Conservation (phyloP, 2,888 invertebrate genomes). For the Stenodema calcarata region DNA sequence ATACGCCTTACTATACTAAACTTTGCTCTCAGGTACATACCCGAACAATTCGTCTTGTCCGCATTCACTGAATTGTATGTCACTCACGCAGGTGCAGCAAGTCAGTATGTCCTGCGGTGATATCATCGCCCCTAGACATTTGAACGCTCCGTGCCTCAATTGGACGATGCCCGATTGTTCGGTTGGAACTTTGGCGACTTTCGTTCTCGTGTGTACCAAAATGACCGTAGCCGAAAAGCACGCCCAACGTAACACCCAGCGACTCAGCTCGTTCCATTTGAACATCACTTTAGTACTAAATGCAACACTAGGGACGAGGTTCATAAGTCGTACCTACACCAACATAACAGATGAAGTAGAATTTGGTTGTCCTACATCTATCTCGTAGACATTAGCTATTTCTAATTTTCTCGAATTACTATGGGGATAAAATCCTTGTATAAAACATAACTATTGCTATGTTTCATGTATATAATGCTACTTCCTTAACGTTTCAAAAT, state of each 20-base stretch:
- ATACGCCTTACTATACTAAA: too few relatives aligned
- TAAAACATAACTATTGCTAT: background rate
- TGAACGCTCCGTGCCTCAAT: conserved; percentile 4
- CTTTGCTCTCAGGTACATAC: too few relatives aligned
- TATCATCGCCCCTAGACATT: background rate
- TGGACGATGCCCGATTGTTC: background rate
- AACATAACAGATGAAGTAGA: background rate
- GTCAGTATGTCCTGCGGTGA: background rate
- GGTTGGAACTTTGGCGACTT: background rate
- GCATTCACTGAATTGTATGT: background rate
- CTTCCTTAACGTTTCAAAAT: too few relatives aligned
- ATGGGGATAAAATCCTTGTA: background rate
- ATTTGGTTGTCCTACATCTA: background rate
- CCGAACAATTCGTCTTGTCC: background rate
- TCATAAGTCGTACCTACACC: background rate
- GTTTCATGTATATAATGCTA: too few relatives aligned
- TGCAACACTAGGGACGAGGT: background rate
- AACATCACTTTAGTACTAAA: background rate
- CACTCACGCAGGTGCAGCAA: conserved; percentile 31
- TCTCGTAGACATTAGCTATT: background rate
- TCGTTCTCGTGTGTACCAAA: background rate
- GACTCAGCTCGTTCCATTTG: background rate
- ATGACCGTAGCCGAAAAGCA: background rate
- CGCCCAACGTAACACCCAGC: background rate
- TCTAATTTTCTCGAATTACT: background rate